These are phyloP conservation scores for Nasonia oneida DNA, from an alignment of 2,888 invertebrate species.

Conservation along the genomic window DNA sequence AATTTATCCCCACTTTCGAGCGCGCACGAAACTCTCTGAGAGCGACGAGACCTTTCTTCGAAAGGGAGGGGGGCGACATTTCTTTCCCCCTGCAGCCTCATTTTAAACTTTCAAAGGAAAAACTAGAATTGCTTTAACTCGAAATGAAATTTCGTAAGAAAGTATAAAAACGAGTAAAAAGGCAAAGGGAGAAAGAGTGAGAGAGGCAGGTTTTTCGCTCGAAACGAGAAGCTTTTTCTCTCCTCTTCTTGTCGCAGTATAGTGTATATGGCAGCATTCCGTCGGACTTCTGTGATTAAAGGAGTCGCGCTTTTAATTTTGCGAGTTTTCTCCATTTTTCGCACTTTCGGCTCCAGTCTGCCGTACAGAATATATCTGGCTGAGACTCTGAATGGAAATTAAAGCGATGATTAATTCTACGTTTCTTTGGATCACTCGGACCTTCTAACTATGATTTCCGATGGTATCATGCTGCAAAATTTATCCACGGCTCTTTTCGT, in stretches of 20 bases:
- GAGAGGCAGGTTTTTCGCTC: slow-evolving; percentile 38
- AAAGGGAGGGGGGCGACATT: slow-evolving; percentile 60
- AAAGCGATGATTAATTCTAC: background rate
- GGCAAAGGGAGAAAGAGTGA: slow-evolving; percentile 10
- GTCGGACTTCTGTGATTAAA: slow-evolving; percentile 60
- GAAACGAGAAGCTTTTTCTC: slow-evolving; percentile 37
- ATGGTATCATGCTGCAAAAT: slow-evolving; percentile 75
- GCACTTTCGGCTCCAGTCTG: background rate
- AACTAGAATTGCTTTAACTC: slow-evolving; percentile 78
- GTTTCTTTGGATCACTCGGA: background rate
- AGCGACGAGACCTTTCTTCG: background rate
- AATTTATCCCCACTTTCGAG: slow-evolving; percentile 51
- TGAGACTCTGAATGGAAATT: background rate
- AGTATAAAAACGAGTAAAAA: slow-evolving; percentile 56
- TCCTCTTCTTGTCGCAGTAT: background rate
- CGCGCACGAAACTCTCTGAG: slow-evolving; percentile 36
- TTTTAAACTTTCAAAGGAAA: slow-evolving; percentile 73
- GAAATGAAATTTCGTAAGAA: slow-evolving; percentile 77
- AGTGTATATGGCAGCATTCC: slow-evolving; percentile 12
- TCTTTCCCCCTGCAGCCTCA: slow-evolving; percentile 65
- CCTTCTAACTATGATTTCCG: slow-evolving; percentile 68
- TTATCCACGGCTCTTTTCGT: slow-evolving; percentile 76
- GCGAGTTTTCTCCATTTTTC: slow-evolving; percentile 15
- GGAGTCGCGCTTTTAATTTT: slow-evolving; percentile 54
- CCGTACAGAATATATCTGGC: background rate